Percentiles rank a stretch among this genome's conserved stretches.
Evolutionary conservation across 2,888 invertebrate species (phyloP).

Genomic region (Brachyptera putata): DNA sequence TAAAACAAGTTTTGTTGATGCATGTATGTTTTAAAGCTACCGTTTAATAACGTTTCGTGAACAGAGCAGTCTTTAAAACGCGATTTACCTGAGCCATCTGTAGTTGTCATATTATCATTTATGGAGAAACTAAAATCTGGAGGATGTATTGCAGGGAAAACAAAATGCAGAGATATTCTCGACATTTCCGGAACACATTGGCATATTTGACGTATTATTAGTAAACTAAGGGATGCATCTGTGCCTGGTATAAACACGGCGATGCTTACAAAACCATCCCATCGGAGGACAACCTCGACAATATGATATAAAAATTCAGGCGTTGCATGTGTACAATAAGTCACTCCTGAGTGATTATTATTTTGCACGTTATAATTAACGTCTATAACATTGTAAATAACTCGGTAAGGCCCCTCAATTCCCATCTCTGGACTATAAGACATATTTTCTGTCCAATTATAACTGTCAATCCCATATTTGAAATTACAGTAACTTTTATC

Average conservation of each 20-base stretch:
- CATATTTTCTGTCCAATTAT: constrained; percentile 51
- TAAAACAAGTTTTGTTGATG: constrained; percentile 50
- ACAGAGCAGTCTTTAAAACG: constrained; percentile 26
- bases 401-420: constrained; percentile 54
- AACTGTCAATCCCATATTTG: constrained; percentile 52
- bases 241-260: constrained; percentile 63
- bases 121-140: constrained; percentile 41
- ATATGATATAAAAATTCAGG: constrained; percentile 66
- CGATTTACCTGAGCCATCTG: background rate
- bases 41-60: constrained; percentile 22
- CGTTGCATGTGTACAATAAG: constrained; percentile 68
- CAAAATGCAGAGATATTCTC: constrained; percentile 63
- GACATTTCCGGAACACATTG: constrained; percentile 63
- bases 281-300: constrained; percentile 60
- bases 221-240: constrained; percentile 59
- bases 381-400: constrained; percentile 58
- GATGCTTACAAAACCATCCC: constrained; percentile 69
- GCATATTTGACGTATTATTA: constrained; percentile 59
- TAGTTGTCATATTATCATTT: background rate
- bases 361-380: constrained; percentile 42
- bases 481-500: constrained; percentile 58
- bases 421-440: constrained; percentile 56
- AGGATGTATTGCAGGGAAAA: constrained; percentile 55
- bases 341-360: constrained; percentile 49
- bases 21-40: constrained; percentile 35